Evolutionary conservation across 2,888 invertebrate genomes (phyloP).

Genomic region (Gryllus longicercus): DNA sequence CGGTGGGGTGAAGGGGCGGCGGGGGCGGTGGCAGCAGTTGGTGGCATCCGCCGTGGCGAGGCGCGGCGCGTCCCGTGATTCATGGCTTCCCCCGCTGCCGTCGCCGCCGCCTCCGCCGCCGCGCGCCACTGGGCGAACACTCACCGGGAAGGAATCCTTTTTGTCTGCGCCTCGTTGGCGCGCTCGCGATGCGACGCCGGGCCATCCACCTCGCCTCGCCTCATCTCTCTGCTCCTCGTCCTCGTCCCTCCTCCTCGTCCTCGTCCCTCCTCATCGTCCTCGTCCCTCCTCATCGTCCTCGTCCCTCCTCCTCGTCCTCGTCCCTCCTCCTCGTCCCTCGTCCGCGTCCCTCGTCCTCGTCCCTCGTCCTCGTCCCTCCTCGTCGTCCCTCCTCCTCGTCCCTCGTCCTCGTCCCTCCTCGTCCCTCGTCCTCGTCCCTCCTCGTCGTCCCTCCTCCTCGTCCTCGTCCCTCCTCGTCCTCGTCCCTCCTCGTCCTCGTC

Average conservation of each 20-base stretch:
- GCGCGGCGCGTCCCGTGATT: background rate
- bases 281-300: too few relatives aligned
- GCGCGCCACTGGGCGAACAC: background rate
- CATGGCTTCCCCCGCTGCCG: background rate
- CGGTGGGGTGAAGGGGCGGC: background rate
- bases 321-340: background rate
- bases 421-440: background rate
- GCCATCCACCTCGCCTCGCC: background rate
- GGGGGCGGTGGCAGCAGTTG: too few relatives aligned
- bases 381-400: rapidly evolving
- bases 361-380: too few relatives aligned
- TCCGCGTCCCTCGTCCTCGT: too few relatives aligned
- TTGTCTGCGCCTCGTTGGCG: background rate
- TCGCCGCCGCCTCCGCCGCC: background rate
- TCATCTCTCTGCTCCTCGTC: background rate
- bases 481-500: too few relatives aligned
- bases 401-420: too few relatives aligned
- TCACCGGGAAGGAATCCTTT: slow-evolving; percentile 17
- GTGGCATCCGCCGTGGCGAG: background rate
- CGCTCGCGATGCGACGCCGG: background rate
- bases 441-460: background rate
- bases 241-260: background rate
- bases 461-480: too few relatives aligned
- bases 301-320: too few relatives aligned
- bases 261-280: background rate